Base-by-base conservation (phyloP, 2,888 invertebrate species). In the Eupeodes latifasciatus region DNA sequence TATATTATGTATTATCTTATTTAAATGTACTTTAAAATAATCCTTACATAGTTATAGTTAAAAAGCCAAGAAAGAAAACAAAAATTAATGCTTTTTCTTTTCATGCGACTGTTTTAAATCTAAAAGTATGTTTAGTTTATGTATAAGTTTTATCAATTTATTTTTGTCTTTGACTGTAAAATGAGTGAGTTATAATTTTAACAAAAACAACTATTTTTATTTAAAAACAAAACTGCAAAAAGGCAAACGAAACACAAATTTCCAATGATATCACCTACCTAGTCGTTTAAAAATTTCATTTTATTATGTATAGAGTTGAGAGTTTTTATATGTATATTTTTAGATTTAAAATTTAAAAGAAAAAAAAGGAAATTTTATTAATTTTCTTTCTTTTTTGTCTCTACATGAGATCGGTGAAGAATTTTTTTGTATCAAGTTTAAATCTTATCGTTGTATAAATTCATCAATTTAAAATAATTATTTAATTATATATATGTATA, bases 1-100 rank as follows among this genome's bases (percentile, higher is more conserved):
- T 80, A 76, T 82, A 72, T n/a, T 61, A 84, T 83, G 76, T 77
- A 62, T 69, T 83, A 55, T 80, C 80, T 87, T 87, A 84, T 87
- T 87, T 87, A 87, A 84, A 66, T 80, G 16, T 72, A 53, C 72
- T 19, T 59, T 59, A n/a, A 47, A 27, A 14, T 57, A 49, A 59
- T 57, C 72, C 27, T 59, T 71, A 19, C 40, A 5, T 69, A 69
- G 64, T 4, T 4, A 64, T 64, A 64, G 40, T 64, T 19, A 81
- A 19, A 76, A 7, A 61, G 40, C 40, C 27, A 27, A 27, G 27
- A 27, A 27, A 27, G 27, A 66, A 71, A 72, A 67, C 40, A 49
- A 57, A 64, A 84, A 47, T 3, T 1, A 27, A 80, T 62, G 16
- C 51, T 51, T 16, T 55, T 80, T 27, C 7, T 61, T 69, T 61